Percentiles rank a stretch among this genome's conserved stretches.
phyloP scores from a whole-genome alignment of 2,113 vertebrate genomes.

The Dromiciops gliroides region DNA sequence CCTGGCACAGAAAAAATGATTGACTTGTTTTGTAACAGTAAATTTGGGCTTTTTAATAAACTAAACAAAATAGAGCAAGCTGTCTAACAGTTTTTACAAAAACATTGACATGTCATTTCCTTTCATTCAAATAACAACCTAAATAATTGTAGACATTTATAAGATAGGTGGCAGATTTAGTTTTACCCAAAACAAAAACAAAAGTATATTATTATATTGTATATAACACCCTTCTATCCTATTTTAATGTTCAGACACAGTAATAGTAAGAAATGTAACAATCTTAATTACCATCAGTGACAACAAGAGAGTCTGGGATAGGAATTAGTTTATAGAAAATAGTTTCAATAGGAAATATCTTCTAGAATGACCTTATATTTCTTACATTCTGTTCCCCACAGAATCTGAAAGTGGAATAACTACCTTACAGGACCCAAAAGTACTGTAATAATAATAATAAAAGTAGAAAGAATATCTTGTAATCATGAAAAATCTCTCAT shows the following conservation, averaged over 20 bases:
- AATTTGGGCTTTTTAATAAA: slow-evolving; percentile 51
- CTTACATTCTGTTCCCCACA: neutral
- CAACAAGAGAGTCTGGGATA: neutral
- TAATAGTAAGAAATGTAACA: neutral
- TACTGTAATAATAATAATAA: neutral
- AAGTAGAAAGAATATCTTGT: neutral
- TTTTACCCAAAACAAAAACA: neutral
- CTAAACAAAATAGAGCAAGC: slow-evolving; percentile 19
- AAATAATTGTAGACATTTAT: slow-evolving; percentile 25
- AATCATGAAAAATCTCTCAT: neutral
- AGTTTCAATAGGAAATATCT: neutral
- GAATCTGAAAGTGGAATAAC: neutral
- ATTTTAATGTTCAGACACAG: neutral
- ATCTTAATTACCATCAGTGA: neutral
- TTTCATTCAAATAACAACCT: slow-evolving; percentile 11
- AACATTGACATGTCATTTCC: neutral
- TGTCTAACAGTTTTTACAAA: slow-evolving; percentile 16
- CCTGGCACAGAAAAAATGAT: slow-evolving; percentile 44
- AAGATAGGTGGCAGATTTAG: neutral
- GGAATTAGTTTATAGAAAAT: neutral
- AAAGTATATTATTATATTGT: neutral
- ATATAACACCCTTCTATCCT: neutral
- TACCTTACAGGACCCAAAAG: neutral
- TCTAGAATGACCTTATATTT: neutral
- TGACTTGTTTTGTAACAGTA: slow-evolving; percentile 54